phyloP scores from a whole-genome alignment of 2,797 vertebrate species.

The Fringilla coelebs region DNA sequence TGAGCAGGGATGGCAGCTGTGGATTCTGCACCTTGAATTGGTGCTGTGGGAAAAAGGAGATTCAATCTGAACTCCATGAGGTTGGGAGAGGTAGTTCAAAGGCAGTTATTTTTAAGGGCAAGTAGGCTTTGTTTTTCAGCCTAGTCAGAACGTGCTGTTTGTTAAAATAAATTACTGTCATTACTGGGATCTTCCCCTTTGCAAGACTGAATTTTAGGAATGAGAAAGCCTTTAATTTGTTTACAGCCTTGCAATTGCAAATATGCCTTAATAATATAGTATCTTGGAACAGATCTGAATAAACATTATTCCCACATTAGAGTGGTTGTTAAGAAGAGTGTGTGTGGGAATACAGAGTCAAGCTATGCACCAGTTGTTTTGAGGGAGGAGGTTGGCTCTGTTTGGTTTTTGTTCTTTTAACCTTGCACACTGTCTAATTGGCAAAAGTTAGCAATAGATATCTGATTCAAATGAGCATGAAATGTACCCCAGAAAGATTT shows the following conservation, averaged over 20 bases:
- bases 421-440: background rate
- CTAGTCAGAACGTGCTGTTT: constrained; percentile 6
- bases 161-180: constrained; percentile 44
- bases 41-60: background rate
- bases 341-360: background rate
- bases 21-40: background rate
- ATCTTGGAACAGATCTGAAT: constrained; percentile 20
- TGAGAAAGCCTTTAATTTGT: constrained; percentile 53
- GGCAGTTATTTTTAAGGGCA: constrained; percentile 28
- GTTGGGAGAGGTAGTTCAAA: constrained; percentile 43
- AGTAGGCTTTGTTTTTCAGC: constrained; percentile 38
- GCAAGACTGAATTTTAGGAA: constrained; percentile 35
- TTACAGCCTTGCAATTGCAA: constrained; percentile 34
- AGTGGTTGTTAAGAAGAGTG: background rate
- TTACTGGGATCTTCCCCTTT: constrained; percentile 30
- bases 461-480: background rate
- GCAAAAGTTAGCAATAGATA: background rate
- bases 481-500: background rate
- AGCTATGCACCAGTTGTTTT: background rate
- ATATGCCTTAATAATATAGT: constrained; percentile 15
- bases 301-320: constrained; percentile 45
- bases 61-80: background rate
- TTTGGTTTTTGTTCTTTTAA: constrained; percentile 16
- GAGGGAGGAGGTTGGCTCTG: background rate
- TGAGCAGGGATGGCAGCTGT: background rate